Conservation (phyloP, 1,140 invertebrate genomes). For the Leguminivora glycinivorella region DNA sequence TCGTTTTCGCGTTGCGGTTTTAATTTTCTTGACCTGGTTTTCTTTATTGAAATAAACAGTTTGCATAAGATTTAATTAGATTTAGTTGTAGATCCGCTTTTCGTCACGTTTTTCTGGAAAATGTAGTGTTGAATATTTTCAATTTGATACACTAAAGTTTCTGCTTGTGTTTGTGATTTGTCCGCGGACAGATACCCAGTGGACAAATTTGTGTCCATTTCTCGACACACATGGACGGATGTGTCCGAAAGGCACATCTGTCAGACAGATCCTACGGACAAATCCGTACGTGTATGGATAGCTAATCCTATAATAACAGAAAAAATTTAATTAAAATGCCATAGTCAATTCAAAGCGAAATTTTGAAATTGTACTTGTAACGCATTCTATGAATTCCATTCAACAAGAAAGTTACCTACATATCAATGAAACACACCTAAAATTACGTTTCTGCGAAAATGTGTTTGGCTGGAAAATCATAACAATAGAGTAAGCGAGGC, state of each 20-base stretch:
- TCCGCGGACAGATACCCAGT: too few relatives aligned
- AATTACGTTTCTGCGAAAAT: slow-evolving; percentile 14
- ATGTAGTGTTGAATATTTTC: background rate
- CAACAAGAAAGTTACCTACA: background rate
- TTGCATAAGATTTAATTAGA: slow-evolving; percentile 49
- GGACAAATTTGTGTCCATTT: too few relatives aligned
- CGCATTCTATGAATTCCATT: too few relatives aligned
- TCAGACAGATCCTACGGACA: too few relatives aligned
- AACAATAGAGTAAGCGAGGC: slow-evolving; percentile 5
- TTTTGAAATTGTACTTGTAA: too few relatives aligned
- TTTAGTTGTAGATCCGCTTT: background rate
- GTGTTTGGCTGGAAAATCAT: slow-evolving; percentile 19
- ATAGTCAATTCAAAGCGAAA: too few relatives aligned
- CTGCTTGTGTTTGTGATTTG: background rate
- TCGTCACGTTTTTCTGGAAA: background rate
- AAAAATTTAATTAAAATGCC: too few relatives aligned
- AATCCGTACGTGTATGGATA: too few relatives aligned
- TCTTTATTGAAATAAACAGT: slow-evolving; percentile 52
- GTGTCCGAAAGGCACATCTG: too few relatives aligned
- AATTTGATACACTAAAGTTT: background rate
- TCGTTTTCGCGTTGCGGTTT: slow-evolving; percentile 46
- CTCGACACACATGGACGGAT: too few relatives aligned
- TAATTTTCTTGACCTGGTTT: slow-evolving; percentile 62
- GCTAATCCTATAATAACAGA: too few relatives aligned
- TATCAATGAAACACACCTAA: slow-evolving; percentile 17